Base-by-base conservation (phyloP, 2,888 invertebrate genomes). In the Stratiomys singularior region DNA sequence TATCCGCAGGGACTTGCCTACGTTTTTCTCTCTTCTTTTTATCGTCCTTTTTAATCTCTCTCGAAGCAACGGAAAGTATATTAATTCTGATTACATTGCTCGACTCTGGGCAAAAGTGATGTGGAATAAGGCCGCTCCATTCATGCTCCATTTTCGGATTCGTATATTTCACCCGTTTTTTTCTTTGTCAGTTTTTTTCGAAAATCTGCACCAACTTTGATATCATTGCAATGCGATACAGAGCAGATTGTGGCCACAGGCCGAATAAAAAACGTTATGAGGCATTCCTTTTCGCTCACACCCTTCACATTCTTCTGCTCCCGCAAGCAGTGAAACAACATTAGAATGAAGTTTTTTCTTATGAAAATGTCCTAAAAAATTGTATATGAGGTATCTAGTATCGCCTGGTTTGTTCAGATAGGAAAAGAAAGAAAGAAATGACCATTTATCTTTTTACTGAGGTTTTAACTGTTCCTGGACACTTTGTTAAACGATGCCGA, bases 21-120 rank as follows among this genome's bases (percentile, higher is more conserved):
- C 64, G 27, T 64, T 64, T 64, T 60, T 60, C 18, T 21, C 58
- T 25, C 58, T 25, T 9, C 58, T 25, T 60, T 64, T 64, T 28
- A 64, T 28, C 28, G 52, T 64, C 64, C 64, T 28, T 64, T 64
- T 64, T 64, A 64, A 64, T 64, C 64, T 60, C 58, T 25, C 58
- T 60, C 25, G 58, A 9, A 60, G 58, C 25, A 18, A 60, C 58
- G 58, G 64, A 64, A 30, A 64, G 64, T 64, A 64, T 64, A 64
- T 64, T 64, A 64, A 64, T 64, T 64, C 64, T 64, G 64, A 64
- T 64, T 64, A 64, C 64, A 64, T 64, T 25, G 64, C 58, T 60
- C 64, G 64, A 30, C 28, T 27, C n/a, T 64, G 27, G 64, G 64
- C 25, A 64, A 64, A 64, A 30, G 64, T 25, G 64, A 64, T 64